Percentiles rank a stretch among this genome's conserved stretches.
phyloP scores from a whole-genome alignment of 2,113 vertebrate species.

The Ophiodon elongatus region DNA sequence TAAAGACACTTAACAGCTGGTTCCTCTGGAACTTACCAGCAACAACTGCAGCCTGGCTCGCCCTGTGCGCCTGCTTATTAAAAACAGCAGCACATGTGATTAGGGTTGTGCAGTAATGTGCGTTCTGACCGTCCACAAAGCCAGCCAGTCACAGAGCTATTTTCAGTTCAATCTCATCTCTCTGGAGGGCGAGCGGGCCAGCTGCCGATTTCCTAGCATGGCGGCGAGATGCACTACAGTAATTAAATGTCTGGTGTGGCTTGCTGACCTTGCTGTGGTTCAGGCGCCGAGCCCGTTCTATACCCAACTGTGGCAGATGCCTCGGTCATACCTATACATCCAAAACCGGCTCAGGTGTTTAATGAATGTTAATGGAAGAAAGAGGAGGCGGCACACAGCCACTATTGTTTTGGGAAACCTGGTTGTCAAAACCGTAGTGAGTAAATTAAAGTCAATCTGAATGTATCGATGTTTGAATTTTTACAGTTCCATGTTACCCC shows the following conservation, averaged over 20 bases:
- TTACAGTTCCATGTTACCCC: neutral
- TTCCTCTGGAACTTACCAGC: conserved; percentile 58
- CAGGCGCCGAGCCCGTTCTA: conserved; percentile 40
- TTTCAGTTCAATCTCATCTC: conserved; percentile 70
- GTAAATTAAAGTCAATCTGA: conserved; percentile 38
- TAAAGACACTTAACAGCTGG: conserved; percentile 77
- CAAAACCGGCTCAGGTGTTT: neutral
- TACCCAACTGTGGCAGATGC: conserved; percentile 52
- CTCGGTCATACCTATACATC: conserved; percentile 33
- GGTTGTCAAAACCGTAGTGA: conserved; percentile 18
- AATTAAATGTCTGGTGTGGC: conserved; percentile 73
- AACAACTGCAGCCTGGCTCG: conserved; percentile 44
- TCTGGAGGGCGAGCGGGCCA: conserved; percentile 57
- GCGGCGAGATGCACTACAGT: conserved; percentile 60
- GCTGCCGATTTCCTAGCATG: conserved; percentile 64
- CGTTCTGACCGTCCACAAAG: conserved; percentile 68
- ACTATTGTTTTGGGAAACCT: conserved; percentile 7
- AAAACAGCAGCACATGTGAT: conserved; percentile 67
- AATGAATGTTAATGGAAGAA: conserved; percentile 28
- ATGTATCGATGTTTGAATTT: neutral
- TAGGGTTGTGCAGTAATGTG: conserved; percentile 58
- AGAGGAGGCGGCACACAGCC: conserved; percentile 21
- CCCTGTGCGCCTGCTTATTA: conserved; percentile 65
- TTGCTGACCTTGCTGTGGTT: conserved; percentile 69
- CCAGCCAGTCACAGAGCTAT: conserved; percentile 60